These are phyloP conservation scores for Tenthredo scrophulariae DNA, from an alignment of 2,888 invertebrate genomes.

Conservation along the genomic window DNA sequence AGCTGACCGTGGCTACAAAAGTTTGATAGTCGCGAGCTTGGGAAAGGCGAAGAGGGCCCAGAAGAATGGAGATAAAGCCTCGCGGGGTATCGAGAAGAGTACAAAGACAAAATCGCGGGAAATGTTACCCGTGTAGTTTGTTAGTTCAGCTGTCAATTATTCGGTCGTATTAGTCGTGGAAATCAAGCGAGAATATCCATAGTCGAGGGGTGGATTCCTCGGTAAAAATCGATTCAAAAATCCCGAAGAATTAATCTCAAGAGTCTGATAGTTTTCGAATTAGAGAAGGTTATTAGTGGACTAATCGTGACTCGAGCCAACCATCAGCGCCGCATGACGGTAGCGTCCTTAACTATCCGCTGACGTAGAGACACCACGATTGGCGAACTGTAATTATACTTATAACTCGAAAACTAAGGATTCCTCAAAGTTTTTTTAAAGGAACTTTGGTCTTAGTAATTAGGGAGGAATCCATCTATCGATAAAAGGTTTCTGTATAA, in stretches of 20 bases:
- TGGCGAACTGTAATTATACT: neutral
- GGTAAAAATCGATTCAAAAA: neutral
- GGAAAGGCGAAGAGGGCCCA: neutral
- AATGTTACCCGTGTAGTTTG: neutral
- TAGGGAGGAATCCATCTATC: neutral
- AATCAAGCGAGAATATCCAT: neutral
- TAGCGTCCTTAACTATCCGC: neutral
- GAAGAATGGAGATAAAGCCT: neutral
- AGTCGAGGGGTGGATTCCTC: neutral
- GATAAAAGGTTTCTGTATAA: neutral
- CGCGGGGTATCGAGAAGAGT: neutral
- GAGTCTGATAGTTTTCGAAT: neutral
- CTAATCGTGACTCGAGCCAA: neutral
- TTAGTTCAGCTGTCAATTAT: slow-evolving; percentile 22
- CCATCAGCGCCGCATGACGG: neutral
- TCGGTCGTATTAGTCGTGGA: neutral
- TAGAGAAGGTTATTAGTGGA: neutral
- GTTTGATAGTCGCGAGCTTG: slow-evolving; percentile 14
- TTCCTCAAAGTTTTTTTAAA: neutral
- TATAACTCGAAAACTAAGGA: neutral
- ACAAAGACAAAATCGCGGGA: slow-evolving; percentile 32
- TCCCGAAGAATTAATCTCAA: neutral
- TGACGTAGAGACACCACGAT: neutral
- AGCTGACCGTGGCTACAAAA: neutral
- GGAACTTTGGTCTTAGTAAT: neutral